A percentile compares a stretch with the other conserved stretches of the same genome.
These are phyloP conservation scores for Crenuchus spilurus DNA, from an alignment of 2,797 vertebrate species.

Conservation along the genomic window DNA sequence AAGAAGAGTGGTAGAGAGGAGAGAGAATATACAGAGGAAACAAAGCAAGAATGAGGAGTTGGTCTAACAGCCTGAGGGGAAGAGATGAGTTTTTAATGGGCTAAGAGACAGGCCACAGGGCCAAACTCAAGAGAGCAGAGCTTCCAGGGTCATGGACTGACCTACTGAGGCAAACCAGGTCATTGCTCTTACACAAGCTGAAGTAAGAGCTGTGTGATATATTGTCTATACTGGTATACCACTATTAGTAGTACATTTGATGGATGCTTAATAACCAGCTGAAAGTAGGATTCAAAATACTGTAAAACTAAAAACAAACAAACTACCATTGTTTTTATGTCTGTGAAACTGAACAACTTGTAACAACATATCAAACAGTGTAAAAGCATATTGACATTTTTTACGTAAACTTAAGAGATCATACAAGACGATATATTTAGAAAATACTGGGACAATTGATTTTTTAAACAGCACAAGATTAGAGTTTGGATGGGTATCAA, in stretches of 20 bases:
- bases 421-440: too few species aligned
- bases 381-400: too few species aligned
- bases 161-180: constrained; percentile 38
- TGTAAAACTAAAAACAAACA: neutral
- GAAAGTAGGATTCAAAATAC: neutral
- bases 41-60: neutral
- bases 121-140: constrained; percentile 37
- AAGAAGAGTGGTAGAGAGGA: neutral
- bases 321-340: too few species aligned
- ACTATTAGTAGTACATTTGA: neutral
- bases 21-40: neutral
- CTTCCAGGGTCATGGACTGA: constrained; percentile 15
- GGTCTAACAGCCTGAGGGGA: constrained; percentile 32
- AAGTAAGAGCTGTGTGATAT: neutral
- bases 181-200: constrained; percentile 32
- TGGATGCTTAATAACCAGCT: too few species aligned
- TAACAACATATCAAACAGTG: too few species aligned
- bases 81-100: constrained; percentile 60
- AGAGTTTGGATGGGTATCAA: too few species aligned
- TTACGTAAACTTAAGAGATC: too few species aligned
- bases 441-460: too few species aligned
- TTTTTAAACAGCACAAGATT: too few species aligned
- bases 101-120: constrained; percentile 45
- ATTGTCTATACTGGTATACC: neutral
- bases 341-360: too few species aligned